Evolutionary conservation across 2,797 vertebrate genomes (phyloP).

Genomic region (Buphagus erythrorhynchus): DNA sequence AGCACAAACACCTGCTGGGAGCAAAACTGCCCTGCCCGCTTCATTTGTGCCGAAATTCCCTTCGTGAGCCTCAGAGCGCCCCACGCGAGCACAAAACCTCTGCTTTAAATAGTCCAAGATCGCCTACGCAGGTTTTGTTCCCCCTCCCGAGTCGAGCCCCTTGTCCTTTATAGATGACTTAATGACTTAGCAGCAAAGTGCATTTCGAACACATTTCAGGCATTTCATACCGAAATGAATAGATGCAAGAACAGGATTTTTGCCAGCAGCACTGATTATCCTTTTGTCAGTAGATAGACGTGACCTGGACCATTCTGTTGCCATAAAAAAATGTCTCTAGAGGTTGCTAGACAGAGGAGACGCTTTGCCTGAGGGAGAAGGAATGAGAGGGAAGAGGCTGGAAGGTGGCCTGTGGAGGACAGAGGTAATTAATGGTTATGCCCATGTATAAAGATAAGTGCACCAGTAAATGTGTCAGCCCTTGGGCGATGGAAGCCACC

Average conservation of each 20-base stretch:
- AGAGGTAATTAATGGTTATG: slow-evolving; percentile 30
- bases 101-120: not conserved
- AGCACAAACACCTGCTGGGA: not conserved
- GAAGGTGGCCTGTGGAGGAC: slow-evolving; percentile 23
- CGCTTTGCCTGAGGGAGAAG: slow-evolving; percentile 6
- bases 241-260: slow-evolving; percentile 1
- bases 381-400: not conserved
- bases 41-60: not conserved
- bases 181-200: not conserved
- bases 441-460: slow-evolving; percentile 20
- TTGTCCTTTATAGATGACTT: slow-evolving; percentile 15
- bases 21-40: not conserved
- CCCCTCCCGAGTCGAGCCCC: not conserved
- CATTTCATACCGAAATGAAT: not conserved
- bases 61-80: not conserved
- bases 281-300: slow-evolving; percentile 10
- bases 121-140: rapidly evolving
- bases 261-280: slow-evolving; percentile 12
- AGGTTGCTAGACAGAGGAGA: slow-evolving; percentile 8
- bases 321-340: not conserved
- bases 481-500: not conserved
- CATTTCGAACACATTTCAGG: not conserved
- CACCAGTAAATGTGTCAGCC: slow-evolving; percentile 41
- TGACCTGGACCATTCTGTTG: slow-evolving; percentile 4
- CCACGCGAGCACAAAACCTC: not conserved